These are phyloP conservation scores for Heliconius erato DNA, from an alignment of 2,888 invertebrate genomes.

Conservation along the genomic window DNA sequence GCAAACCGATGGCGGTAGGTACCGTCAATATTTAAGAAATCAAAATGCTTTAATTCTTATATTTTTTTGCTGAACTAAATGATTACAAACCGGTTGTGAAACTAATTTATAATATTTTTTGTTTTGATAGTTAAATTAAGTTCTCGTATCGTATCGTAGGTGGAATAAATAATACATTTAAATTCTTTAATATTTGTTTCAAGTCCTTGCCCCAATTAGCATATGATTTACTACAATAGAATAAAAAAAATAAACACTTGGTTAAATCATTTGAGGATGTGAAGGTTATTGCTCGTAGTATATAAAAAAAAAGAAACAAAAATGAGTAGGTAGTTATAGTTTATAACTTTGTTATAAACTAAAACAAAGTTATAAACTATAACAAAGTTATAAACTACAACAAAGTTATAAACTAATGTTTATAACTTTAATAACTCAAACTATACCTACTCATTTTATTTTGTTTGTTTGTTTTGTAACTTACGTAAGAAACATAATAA, in stretches of 20 bases:
- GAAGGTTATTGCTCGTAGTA: background rate
- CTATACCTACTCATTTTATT: no score
- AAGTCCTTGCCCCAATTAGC: background rate
- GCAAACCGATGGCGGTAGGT: slow-evolving; percentile 82
- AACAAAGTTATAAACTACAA: no score
- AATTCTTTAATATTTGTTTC: background rate
- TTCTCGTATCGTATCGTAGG: background rate
- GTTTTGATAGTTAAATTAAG: background rate
- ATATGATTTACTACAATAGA: slow-evolving; percentile 9
- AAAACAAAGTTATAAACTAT: no score
- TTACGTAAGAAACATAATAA: background rate
- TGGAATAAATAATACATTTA: background rate
- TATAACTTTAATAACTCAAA: no score
- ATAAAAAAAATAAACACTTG: background rate
- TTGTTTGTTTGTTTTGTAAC: background rate
- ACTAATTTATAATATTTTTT: background rate
- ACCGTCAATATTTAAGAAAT: background rate
- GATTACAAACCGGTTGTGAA: no score
- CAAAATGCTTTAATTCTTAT: background rate
- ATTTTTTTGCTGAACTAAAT: background rate
- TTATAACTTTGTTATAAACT: no score
- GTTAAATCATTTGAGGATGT: background rate
- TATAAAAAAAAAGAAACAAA: background rate
- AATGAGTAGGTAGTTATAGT: background rate
- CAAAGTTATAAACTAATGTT: background rate